These are phyloP conservation scores for Pelobates fuscus DNA, from an alignment of 2,113 vertebrate genomes.

Conservation along the genomic window DNA sequence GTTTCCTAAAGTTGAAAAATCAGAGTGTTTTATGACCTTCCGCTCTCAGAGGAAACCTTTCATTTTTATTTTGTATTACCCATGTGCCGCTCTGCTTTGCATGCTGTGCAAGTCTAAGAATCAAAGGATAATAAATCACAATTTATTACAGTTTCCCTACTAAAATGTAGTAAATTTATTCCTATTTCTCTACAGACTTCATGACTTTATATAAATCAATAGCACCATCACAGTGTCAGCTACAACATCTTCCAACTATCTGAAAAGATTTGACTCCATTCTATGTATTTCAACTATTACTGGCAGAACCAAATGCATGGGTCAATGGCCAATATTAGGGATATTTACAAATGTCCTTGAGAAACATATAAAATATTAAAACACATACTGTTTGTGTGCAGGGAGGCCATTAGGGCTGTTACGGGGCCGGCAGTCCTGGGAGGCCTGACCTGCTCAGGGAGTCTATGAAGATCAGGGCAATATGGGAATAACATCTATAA, in stretches of 20 bases:
- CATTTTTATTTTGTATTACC: constrained; percentile 15
- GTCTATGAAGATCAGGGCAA: no score
- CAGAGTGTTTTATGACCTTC: background rate
- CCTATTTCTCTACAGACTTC: constrained; percentile 43
- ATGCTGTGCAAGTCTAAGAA: constrained; percentile 25
- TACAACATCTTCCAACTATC: background rate
- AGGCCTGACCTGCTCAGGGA: no score
- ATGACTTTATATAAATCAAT: background rate
- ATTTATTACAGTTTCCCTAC: constrained; percentile 32
- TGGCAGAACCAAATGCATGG: constrained; percentile 1
- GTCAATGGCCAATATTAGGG: constrained; percentile 19
- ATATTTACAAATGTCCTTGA: constrained; percentile 4
- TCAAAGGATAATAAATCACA: constrained; percentile 50
- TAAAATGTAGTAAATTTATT: constrained; percentile 40
- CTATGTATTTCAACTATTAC: constrained; percentile 23
- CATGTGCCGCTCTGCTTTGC: background rate
- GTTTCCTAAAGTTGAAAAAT: constrained; percentile 28
- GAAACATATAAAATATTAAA: background rate
- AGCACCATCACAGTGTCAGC: accelerated
- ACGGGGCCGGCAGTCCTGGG: no score
- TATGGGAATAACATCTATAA: no score
- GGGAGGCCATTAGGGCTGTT: no score
- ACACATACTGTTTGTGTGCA: no score
- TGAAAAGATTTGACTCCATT: accelerated
- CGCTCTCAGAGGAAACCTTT: constrained; percentile 2